These are phyloP conservation scores for Amphiprion clarkii DNA, from an alignment of 2,797 vertebrate species.

Conservation along the genomic window DNA sequence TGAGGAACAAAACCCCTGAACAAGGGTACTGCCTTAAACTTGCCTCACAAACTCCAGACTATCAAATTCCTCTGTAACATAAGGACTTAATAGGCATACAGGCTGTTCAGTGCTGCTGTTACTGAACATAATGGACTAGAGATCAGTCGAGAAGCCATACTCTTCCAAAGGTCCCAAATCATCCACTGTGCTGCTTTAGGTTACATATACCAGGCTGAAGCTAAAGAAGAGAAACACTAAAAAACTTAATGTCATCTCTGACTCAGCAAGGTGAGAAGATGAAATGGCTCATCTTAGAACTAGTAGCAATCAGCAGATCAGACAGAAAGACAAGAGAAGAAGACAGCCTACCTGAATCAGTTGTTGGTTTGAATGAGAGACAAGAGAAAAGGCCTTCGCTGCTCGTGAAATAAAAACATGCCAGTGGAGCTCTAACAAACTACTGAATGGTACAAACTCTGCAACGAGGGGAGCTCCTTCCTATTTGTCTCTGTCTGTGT, in stretches of 20 bases:
- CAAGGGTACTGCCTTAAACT: neutral
- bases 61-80: neutral
- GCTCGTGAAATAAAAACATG: slow-evolving; percentile 64
- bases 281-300: neutral
- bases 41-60: neutral
- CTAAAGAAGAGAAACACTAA: neutral
- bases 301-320: neutral
- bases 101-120: neutral
- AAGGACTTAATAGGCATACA: neutral
- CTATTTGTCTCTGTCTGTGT: slow-evolving; percentile 28
- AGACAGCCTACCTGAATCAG: slow-evolving; percentile 70
- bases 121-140: neutral
- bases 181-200: neutral
- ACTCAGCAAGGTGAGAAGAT: slow-evolving; percentile 20
- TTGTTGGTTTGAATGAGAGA: slow-evolving; percentile 49
- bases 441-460: slow-evolving; percentile 51
- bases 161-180: neutral
- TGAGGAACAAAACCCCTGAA: neutral
- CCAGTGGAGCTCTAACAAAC: slow-evolving; percentile 55
- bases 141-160: neutral
- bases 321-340: neutral
- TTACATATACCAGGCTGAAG: neutral
- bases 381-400: slow-evolving; percentile 52
- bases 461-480: slow-evolving; percentile 49
- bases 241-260: slow-evolving; percentile 1